Base-by-base conservation (phyloP, 1,140 invertebrate genomes). In the Drosophila kurseongensis region DNA sequence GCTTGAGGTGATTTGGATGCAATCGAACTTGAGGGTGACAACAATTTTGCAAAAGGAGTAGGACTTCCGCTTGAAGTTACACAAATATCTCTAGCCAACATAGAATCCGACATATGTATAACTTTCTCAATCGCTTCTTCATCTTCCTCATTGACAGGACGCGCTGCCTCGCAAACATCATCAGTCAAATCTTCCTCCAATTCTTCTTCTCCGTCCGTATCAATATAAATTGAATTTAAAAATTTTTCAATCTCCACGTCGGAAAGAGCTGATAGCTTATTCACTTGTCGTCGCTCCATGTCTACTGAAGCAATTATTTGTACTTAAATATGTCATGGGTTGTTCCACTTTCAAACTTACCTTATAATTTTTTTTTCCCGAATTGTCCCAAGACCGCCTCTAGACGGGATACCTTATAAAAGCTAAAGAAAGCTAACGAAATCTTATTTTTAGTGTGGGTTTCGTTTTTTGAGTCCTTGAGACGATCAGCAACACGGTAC, bases 1-100 rank as follows among this genome's bases (percentile, higher is more conserved):
- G 23, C 23, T 23, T 23, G 23, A 60, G 35, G 36, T 51, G 23
- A 35, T 38, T 59, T 59, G 14, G 32, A 61, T 41, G 58, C 38
- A 41, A 61, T 61, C 47, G 48, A 61, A 61, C 4, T 61, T 61
- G 59, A 51, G 47, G 36, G 59, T 61, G 48, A 61, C 58, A 60
- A 50, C 18, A 60, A 29, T 16, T 60, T 50, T n/a, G 13, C 45
- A 9, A 60, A 48, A 5, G 59, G 38, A 61, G 47, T 42, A 61
- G 38, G 59, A 52, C 36, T 61, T 47, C 44, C 44, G 18, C 57
- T 36, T 59, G 42, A 45, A 45, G 23, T 57, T 57, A 59, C 32
- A 59, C 59, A 61, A 61, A 61, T 61, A 36, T 61, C n/a, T 51
- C n/a, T 32, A 60, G 32, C 32, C 35, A 48, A 38, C 45, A 60